A percentile compares a stretch with the other conserved stretches of the same genome.
Evolutionary conservation across 2,888 invertebrate genomes (phyloP).

Genomic region (Pterostichus niger): DNA sequence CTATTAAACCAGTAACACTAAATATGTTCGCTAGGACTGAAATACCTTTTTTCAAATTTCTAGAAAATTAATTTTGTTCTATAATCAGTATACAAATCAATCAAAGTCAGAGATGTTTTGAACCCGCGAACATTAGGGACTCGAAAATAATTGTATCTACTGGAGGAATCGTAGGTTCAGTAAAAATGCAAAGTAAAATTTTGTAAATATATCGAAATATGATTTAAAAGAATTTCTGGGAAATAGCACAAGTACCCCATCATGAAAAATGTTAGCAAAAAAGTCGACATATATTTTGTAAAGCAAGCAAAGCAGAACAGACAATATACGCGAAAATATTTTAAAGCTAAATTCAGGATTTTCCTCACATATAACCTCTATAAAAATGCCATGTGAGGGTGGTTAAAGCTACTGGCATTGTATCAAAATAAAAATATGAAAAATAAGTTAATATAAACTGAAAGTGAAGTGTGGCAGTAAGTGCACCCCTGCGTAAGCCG

Average conservation of each 20-base stretch:
- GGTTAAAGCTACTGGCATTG: conserved; percentile 37
- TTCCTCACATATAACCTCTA: conserved; percentile 17
- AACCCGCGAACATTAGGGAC: too few species aligned
- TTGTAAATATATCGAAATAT: too few species aligned
- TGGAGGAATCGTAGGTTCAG: too few species aligned
- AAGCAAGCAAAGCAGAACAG: conserved; percentile 1
- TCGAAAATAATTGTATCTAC: too few species aligned
- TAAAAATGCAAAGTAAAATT: too few species aligned
- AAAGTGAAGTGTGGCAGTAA: conserved; percentile 44
- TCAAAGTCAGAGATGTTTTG: too few species aligned
- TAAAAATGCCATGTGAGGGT: conserved; percentile 20
- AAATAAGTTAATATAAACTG: conserved; percentile 47
- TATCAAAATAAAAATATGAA: conserved; percentile 50
- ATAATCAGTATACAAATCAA: too few species aligned
- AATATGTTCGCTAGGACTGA: too few species aligned
- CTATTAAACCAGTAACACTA: too few species aligned
- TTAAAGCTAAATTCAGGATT: conserved; percentile 16
- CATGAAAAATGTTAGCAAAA: not conserved
- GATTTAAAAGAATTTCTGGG: too few species aligned
- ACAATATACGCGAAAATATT: conserved; percentile 29
- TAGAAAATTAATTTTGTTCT: too few species aligned
- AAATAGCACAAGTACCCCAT: not conserved
- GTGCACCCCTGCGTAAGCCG: conserved; percentile 6
- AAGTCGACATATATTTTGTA: not conserved
- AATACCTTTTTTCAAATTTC: too few species aligned